A percentile compares a stretch with the other conserved stretches of the same genome.
These are phyloP conservation scores for Psittacus erithacus DNA, from an alignment of 2,113 vertebrate genomes.

Conservation along the genomic window DNA sequence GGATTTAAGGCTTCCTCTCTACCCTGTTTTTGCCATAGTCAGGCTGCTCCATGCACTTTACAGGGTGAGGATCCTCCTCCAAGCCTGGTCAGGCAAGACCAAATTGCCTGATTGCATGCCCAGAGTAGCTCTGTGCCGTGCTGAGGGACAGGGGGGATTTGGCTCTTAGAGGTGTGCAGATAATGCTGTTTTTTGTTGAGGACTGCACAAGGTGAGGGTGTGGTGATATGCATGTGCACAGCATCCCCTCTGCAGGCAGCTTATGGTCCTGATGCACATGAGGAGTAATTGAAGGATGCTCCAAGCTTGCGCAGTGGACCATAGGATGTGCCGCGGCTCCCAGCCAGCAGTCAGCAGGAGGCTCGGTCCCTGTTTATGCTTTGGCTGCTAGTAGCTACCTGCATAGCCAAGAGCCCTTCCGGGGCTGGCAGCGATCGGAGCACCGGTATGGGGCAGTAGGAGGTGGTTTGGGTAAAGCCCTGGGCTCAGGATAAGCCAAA, in stretches of 20 bases:
- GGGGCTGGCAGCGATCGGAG: neutral
- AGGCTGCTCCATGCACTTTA: neutral
- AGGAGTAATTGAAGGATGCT: neutral
- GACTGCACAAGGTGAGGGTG: neutral
- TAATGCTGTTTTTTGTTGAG: neutral
- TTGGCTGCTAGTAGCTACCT: neutral
- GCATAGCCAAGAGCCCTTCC: neutral
- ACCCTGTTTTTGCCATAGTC: neutral
- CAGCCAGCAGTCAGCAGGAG: neutral
- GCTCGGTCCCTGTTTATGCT: neutral
- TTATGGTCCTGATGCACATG: neutral
- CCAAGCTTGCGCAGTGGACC: rapidly evolving
- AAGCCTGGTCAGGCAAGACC: neutral
- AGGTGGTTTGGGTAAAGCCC: neutral
- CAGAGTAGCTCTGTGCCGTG: neutral
- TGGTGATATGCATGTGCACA: neutral
- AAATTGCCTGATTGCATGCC: neutral
- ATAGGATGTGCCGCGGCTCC: neutral
- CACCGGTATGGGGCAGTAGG: neutral
- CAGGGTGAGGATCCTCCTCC: neutral
- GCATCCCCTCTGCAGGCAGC: neutral
- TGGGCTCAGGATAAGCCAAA: neutral
- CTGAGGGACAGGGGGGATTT: neutral
- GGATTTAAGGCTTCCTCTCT: neutral
- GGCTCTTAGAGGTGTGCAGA: neutral